These are phyloP conservation scores for Agelas oroides DNA, from an alignment of 37 sponge, comb jelly and placozoan species.

Conservation along the genomic window DNA sequence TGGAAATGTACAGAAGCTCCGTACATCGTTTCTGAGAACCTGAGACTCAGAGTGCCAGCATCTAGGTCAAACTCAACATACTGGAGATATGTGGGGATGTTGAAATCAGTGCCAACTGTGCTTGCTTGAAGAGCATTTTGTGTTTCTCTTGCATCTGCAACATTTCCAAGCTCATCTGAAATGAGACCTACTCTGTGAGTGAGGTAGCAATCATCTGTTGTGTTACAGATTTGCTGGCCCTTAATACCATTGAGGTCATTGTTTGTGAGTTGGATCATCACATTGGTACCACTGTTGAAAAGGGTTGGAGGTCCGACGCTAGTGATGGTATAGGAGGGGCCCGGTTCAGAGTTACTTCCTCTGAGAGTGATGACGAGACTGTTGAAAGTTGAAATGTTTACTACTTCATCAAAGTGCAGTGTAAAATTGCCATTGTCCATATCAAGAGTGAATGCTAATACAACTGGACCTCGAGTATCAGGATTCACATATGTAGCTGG, in stretches of 20 bases:
- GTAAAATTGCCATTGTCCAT: slow-evolving; percentile 84
- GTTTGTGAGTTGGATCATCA: slow-evolving; percentile 58
- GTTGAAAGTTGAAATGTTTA: slow-evolving; percentile 56
- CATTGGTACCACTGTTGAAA: slow-evolving; percentile 49
- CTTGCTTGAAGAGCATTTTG: slow-evolving; percentile 72
- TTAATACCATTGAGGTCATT: slow-evolving; percentile 88
- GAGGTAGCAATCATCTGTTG: slow-evolving; percentile 80
- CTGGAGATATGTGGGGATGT: slow-evolving; percentile 41
- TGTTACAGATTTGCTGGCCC: slow-evolving; percentile 78
- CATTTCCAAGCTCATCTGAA: slow-evolving; percentile 63
- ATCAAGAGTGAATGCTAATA: slow-evolving; percentile 86
- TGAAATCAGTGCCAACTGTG: slow-evolving; percentile 73
- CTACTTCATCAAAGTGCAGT: slow-evolving; percentile 86
- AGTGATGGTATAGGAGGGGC: slow-evolving; percentile 49
- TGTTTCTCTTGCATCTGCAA: slow-evolving; percentile 51
- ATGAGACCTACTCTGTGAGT: slow-evolving; percentile 54
- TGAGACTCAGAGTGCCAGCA: slow-evolving; percentile 67
- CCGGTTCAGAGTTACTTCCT: slow-evolving; percentile 15
- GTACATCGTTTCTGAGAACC: slow-evolving; percentile 91
- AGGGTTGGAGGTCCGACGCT: slow-evolving; percentile 13
- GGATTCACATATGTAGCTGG: slow-evolving; percentile 59
- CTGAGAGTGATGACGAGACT: slow-evolving; percentile 62
- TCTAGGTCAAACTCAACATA: slow-evolving; percentile 76
- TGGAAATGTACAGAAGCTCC: slow-evolving; percentile 75
- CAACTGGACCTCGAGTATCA: slow-evolving; percentile 78